Percentiles rank a stretch among this genome's conserved stretches.
Evolutionary conservation across 1,140 invertebrate species (phyloP).

Genomic region (Lordiphosa mommai): DNA sequence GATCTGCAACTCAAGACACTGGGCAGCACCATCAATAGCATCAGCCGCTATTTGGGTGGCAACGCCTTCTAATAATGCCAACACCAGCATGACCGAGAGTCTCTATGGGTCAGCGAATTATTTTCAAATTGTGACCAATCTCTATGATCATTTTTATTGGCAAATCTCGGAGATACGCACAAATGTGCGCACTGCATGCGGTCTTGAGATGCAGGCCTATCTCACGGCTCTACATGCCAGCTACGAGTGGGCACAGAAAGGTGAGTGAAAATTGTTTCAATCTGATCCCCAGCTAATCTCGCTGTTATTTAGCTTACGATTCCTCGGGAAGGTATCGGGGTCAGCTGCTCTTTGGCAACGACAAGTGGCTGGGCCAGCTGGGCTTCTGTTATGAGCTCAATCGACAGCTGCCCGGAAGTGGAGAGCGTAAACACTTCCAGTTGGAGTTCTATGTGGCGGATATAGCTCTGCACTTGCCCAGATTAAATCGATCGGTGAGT

Average conservation of each 20-base stretch:
- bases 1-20: conserved; percentile 56
- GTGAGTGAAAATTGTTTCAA: conserved; percentile 28
- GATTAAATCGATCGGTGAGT: conserved; percentile 58
- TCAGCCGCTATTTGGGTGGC: conserved; percentile 46
- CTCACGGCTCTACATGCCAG: conserved; percentile 66
- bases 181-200: conserved; percentile 62
- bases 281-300: neutral
- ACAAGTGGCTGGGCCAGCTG: conserved; percentile 89
- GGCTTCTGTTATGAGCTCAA: conserved; percentile 72
- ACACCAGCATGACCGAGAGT: conserved; percentile 48
- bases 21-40: conserved; percentile 66
- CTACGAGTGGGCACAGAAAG: conserved; percentile 71
- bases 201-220: conserved; percentile 72
- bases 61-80: conserved; percentile 27
- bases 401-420: conserved; percentile 31
- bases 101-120: conserved; percentile 62
- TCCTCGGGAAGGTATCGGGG: conserved; percentile 90
- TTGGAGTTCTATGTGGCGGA: conserved; percentile 67
- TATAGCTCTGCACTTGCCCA: conserved; percentile 42
- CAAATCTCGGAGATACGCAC: conserved; percentile 66
- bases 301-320: conserved; percentile 84
- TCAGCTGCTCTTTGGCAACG: conserved; percentile 89
- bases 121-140: conserved; percentile 74
- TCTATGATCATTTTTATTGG: conserved; percentile 78
- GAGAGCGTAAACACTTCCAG: conserved; percentile 70